A percentile compares a stretch with the other conserved stretches of the same genome.
These are phyloP conservation scores for Acleris emargana DNA, from an alignment of 2,888 invertebrate genomes.

Conservation along the genomic window DNA sequence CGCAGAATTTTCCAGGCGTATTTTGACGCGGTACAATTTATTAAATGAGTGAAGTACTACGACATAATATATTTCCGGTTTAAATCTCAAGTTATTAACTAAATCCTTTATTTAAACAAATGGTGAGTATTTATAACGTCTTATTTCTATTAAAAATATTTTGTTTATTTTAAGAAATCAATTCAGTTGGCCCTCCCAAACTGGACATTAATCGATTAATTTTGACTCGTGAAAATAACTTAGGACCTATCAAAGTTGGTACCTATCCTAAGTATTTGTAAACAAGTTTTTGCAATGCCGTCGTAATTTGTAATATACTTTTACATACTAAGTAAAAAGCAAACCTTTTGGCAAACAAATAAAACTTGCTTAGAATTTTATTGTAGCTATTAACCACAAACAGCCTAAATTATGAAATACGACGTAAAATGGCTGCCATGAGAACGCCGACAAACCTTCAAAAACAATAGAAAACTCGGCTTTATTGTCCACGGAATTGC, in stretches of 20 bases:
- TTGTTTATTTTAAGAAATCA: too few species aligned
- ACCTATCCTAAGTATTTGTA: too few species aligned
- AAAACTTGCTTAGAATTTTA: conserved; percentile 22
- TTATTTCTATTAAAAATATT: too few species aligned
- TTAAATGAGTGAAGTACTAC: conserved; percentile 3
- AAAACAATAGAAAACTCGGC: conserved; percentile 46
- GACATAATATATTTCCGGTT: too few species aligned
- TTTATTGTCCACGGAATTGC: conserved; percentile 56
- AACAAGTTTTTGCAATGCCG: too few species aligned
- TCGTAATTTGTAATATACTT: not conserved
- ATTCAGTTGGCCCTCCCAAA: too few species aligned
- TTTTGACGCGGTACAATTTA: conserved; percentile 7
- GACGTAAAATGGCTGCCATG: conserved; percentile 38
- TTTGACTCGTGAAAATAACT: not conserved
- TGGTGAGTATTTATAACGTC: too few species aligned
- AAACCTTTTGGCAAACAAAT: conserved; percentile 7
- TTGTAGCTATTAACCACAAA: conserved; percentile 29
- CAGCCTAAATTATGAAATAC: conserved; percentile 33
- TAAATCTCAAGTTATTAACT: too few species aligned
- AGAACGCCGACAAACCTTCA: conserved; percentile 35
- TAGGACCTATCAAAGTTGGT: too few species aligned
- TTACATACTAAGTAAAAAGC: not conserved
- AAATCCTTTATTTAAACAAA: too few species aligned
- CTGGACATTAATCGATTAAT: too few species aligned
- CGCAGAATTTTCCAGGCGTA: conserved; percentile 3